Base-by-base conservation (phyloP, 1,140 invertebrate species). In the Coboldia fuscipes region DNA sequence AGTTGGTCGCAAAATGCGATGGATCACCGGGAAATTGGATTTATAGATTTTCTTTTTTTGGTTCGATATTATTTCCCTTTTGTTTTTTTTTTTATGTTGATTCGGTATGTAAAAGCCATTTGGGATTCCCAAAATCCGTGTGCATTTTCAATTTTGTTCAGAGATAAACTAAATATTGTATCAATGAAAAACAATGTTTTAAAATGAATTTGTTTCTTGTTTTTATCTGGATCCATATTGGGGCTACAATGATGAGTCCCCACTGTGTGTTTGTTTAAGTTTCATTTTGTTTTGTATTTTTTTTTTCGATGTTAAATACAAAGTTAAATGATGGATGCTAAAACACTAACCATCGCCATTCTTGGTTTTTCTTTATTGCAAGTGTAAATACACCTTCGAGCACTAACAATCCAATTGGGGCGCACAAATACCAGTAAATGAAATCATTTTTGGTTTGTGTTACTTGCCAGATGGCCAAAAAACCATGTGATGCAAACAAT, bases 311-410 rank as follows among this genome's bases (percentile, higher is more conserved):
- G 15, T 31, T 14, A 19, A 31, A 30, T 17, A 2, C n/a, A 18
- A 9, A 27, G 7, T 34, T 8, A 17, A 15, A n/a, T n/a, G n/a
- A n/a, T n/a, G n/a, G n/a, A n/a, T n/a, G n/a, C n/a, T n/a, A 30
- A 35, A 33, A 22, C 21, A 56, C 65, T 67, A 57, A 82, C 79
- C 79, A 84, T 60, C 81, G 81, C 79, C 79, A 82, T 50, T 84
- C 79, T 44, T 82, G 77, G 45, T 74, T 82, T 42, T 75, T 71
- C 45, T 84, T 84, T 38, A 84, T 81, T 4, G 78, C 78, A 3
- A 84, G 54, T 0, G 79, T 83, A 42, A 84, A 83, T 30, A 83
- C 61, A n/a, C 76, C 78, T 54, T 84, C 79, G 42, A 81, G 71
- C 36, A 78, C 70, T 4, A 84, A 51, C 35, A 81, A 51, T 7